phyloP scores from a whole-genome alignment of 2,888 invertebrate genomes.

The Alsophila aescularia region DNA sequence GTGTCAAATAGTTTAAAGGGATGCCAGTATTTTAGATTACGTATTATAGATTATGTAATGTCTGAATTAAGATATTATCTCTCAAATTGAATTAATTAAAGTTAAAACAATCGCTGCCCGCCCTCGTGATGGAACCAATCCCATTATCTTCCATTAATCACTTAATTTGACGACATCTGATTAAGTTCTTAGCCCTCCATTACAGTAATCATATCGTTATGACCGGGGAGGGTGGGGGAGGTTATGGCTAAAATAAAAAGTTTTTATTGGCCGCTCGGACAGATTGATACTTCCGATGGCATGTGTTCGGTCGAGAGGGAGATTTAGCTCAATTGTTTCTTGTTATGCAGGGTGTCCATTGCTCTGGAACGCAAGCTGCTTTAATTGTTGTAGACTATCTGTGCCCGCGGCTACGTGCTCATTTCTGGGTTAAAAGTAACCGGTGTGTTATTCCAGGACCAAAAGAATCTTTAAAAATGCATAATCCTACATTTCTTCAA shows the following conservation, averaged over 20 bases:
- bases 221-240: slow-evolving; percentile 20
- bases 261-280: slow-evolving; percentile 40
- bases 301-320: slow-evolving; percentile 27
- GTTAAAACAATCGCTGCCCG: slow-evolving; percentile 21
- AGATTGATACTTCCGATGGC: slow-evolving; percentile 35
- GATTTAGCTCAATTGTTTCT: not conserved
- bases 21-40: too few species aligned
- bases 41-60: too few species aligned
- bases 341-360: not conserved
- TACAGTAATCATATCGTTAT: slow-evolving; percentile 54
- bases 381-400: too few species aligned
- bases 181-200: slow-evolving; percentile 43
- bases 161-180: slow-evolving; percentile 43
- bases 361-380: too few species aligned
- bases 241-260: slow-evolving; percentile 56
- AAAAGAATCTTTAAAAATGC: too few species aligned
- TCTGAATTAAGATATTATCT: not conserved
- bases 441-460: too few species aligned
- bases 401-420: too few species aligned
- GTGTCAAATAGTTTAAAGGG: too few species aligned
- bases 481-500: too few species aligned
- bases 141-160: slow-evolving; percentile 41
- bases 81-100: slow-evolving; percentile 1
- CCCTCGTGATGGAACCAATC: slow-evolving; percentile 30
- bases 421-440: too few species aligned